Percentiles rank a stretch among this genome's conserved stretches.
These are phyloP conservation scores for Neofelis nebulosa DNA, from an alignment of 2,113 vertebrate genomes.

Conservation along the genomic window DNA sequence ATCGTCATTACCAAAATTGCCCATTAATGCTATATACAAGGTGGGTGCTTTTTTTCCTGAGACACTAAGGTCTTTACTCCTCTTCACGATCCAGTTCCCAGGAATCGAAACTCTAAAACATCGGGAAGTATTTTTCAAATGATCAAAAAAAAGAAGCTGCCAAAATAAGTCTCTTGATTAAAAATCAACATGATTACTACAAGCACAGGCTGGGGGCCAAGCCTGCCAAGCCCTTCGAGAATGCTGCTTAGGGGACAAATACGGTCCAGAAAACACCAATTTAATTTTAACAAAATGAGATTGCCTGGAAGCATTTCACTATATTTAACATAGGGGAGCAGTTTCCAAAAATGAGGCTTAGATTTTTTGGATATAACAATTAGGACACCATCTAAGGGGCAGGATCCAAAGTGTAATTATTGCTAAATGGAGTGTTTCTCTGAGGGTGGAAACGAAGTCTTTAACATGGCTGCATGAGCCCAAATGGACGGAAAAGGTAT, in stretches of 20 bases:
- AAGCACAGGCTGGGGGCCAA: constrained; percentile 16
- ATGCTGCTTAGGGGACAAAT: constrained; percentile 60
- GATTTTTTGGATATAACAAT: constrained; percentile 59
- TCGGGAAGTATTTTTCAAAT: constrained; percentile 53
- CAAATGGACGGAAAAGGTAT: neutral
- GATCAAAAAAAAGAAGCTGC: constrained; percentile 60
- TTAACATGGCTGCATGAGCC: constrained; percentile 18
- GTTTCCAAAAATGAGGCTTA: constrained; percentile 67
- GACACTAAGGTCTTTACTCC: neutral
- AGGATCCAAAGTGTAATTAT: constrained; percentile 55
- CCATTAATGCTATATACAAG: neutral
- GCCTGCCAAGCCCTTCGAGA: constrained; percentile 45
- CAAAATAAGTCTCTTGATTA: constrained; percentile 74
- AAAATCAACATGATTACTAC: constrained; percentile 73
- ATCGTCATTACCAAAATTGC: neutral
- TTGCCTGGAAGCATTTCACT: constrained; percentile 55
- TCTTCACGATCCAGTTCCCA: neutral
- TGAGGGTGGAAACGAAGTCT: constrained; percentile 31
- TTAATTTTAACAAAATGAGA: constrained; percentile 62
- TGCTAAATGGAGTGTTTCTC: constrained; percentile 31
- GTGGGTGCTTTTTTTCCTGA: neutral
- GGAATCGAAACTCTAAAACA: constrained; percentile 57
- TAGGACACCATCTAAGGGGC: constrained; percentile 55
- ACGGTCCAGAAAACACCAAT: constrained; percentile 54
- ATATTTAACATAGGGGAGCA: constrained; percentile 55